Conservation (phyloP, 2,113 vertebrate genomes). For the Leucopsar rothschildi region DNA sequence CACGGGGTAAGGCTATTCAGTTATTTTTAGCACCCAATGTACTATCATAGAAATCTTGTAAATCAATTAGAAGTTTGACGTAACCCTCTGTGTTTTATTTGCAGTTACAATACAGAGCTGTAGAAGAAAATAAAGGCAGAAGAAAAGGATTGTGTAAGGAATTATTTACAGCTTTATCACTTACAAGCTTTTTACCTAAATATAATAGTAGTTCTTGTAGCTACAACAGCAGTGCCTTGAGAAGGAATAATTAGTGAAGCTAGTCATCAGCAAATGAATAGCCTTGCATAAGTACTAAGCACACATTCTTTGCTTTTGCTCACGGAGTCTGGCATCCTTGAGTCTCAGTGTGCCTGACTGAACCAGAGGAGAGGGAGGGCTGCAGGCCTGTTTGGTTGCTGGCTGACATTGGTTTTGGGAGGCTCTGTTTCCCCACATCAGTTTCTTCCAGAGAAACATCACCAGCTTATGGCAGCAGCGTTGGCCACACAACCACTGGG, state of each 20-base stretch:
- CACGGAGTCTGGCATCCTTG: not conserved
- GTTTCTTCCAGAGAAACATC: not conserved
- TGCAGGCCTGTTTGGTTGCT: not conserved
- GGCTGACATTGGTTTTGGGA: not conserved
- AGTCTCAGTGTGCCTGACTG: not conserved
- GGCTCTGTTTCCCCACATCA: not conserved
- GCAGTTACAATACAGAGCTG: not conserved
- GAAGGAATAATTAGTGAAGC: not conserved
- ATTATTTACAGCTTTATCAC: not conserved
- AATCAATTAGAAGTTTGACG: not conserved
- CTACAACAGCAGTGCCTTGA: not conserved
- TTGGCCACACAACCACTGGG: too few species aligned
- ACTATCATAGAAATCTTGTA: not conserved
- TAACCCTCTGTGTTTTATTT: not conserved
- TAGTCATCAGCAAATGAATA: not conserved
- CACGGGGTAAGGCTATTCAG: not conserved
- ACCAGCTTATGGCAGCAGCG: not conserved
- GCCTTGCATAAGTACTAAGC: not conserved
- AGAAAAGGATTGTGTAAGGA: not conserved
- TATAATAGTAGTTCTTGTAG: not conserved
- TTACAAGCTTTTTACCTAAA: not conserved
- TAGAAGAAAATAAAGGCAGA: not conserved
- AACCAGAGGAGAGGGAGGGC: not conserved
- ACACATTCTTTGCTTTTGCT: not conserved
- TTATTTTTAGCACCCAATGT: not conserved